Evolutionary conservation across 2,888 invertebrate species (phyloP).

Genomic region (Athalia cordata): DNA sequence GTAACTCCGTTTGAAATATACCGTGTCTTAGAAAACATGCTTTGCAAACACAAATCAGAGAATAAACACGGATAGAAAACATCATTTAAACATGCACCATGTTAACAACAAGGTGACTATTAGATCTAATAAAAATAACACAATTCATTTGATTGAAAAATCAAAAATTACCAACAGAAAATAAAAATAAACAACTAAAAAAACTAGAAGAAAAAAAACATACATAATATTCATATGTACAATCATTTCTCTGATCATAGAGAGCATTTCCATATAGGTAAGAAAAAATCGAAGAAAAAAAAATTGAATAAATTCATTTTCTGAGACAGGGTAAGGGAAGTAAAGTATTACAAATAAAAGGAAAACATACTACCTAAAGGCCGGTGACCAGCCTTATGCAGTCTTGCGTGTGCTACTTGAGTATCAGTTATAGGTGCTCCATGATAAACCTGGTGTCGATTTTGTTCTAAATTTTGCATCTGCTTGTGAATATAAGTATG

Average conservation of each 20-base stretch:
- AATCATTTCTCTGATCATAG: slow-evolving; percentile 7
- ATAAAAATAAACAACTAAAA: neutral
- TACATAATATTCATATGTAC: neutral
- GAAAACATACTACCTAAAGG: slow-evolving; percentile 74
- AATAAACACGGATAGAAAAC: neutral
- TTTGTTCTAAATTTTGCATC: slow-evolving; percentile 76
- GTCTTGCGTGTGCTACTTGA: slow-evolving; percentile 81
- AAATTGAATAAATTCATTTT: neutral
- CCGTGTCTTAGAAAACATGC: slow-evolving; percentile 23
- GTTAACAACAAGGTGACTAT: no score
- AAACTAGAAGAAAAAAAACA: neutral
- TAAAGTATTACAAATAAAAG: slow-evolving; percentile 50
- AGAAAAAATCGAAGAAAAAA: neutral
- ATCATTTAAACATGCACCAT: no score
- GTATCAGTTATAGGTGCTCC: slow-evolving; percentile 79
- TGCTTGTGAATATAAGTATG: slow-evolving; percentile 75
- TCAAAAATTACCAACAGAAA: neutral
- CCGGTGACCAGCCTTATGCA: slow-evolving; percentile 82
- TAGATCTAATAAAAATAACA: no score
- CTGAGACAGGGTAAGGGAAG: slow-evolving; percentile 23
- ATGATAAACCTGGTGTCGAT: slow-evolving; percentile 70
- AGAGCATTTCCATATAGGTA: neutral
- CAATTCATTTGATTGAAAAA: neutral
- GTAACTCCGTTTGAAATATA: neutral
- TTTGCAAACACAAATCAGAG: slow-evolving; percentile 13